Evolutionary conservation across 2,888 invertebrate species (phyloP).

Genomic region (Spicauda simplicius): DNA sequence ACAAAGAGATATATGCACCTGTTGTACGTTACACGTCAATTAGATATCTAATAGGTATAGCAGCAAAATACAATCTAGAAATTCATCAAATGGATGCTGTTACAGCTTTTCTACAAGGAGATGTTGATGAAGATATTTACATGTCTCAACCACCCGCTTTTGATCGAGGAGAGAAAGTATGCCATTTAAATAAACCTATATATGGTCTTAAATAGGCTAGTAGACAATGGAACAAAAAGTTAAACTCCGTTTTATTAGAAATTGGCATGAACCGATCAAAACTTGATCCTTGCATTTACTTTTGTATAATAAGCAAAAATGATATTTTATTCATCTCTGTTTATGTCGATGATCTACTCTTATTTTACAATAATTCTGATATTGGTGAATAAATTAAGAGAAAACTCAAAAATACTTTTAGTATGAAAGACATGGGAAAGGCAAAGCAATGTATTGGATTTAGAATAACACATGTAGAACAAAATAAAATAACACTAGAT

Average conservation of each 20-base stretch:
- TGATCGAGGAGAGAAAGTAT: slow-evolving; percentile 37
- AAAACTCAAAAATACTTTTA: slow-evolving; percentile 31
- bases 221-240: slow-evolving; percentile 40
- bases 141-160: slow-evolving; percentile 38
- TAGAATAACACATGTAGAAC: slow-evolving; percentile 27
- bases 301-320: not conserved
- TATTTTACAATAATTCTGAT: slow-evolving; percentile 26
- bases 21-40: slow-evolving; percentile 24
- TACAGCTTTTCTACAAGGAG: slow-evolving; percentile 43
- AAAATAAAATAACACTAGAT: slow-evolving; percentile 29
- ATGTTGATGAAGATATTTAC: slow-evolving; percentile 41
- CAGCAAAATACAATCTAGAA: slow-evolving; percentile 39
- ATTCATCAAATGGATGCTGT: slow-evolving; percentile 43
- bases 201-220: slow-evolving; percentile 42
- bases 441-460: slow-evolving; percentile 37
- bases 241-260: slow-evolving; percentile 32
- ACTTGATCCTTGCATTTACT: slow-evolving; percentile 42
- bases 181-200: slow-evolving; percentile 38
- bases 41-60: slow-evolving; percentile 36
- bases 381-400: slow-evolving; percentile 10
- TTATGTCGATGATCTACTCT: slow-evolving; percentile 42
- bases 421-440: slow-evolving; percentile 38
- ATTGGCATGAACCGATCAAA: slow-evolving; percentile 37
- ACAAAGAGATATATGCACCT: slow-evolving; percentile 39
- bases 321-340: slow-evolving; percentile 37